Evolutionary conservation across 2,113 vertebrate genomes (phyloP).

Genomic region (Amphiprion ocellaris): DNA sequence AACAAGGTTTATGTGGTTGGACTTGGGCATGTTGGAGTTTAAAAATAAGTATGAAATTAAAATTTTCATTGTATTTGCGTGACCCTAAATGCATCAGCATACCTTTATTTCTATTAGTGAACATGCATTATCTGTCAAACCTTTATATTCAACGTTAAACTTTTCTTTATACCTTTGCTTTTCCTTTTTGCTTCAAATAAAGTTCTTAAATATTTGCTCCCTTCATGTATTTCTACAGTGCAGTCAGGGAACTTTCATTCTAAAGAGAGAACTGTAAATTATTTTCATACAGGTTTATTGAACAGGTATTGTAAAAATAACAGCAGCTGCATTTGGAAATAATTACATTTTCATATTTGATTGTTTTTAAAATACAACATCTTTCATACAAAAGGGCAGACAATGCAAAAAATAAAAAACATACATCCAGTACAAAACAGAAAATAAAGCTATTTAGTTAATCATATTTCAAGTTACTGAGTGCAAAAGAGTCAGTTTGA

Average conservation of each 20-base stretch:
- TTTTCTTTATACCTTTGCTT: background rate
- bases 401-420: background rate
- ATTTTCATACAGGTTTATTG: background rate
- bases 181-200: background rate
- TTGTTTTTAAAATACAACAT: background rate
- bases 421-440: slow-evolving; percentile 15
- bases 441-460: background rate
- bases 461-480: no score
- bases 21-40: background rate
- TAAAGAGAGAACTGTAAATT: background rate
- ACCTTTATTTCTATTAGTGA: background rate
- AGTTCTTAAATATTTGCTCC: background rate
- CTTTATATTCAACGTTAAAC: no score
- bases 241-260: background rate
- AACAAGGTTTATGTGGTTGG: background rate
- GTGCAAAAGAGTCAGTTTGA: no score
- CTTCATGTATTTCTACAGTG: background rate
- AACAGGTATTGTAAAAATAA: background rate
- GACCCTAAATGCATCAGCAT: background rate
- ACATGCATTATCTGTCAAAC: background rate
- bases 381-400: background rate
- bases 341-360: background rate
- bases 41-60: background rate
- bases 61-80: no score
- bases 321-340: background rate